Percentiles rank a stretch among this genome's conserved stretches.
phyloP scores from a whole-genome alignment of 1,140 invertebrate species.

The Antheraea mylitta region DNA sequence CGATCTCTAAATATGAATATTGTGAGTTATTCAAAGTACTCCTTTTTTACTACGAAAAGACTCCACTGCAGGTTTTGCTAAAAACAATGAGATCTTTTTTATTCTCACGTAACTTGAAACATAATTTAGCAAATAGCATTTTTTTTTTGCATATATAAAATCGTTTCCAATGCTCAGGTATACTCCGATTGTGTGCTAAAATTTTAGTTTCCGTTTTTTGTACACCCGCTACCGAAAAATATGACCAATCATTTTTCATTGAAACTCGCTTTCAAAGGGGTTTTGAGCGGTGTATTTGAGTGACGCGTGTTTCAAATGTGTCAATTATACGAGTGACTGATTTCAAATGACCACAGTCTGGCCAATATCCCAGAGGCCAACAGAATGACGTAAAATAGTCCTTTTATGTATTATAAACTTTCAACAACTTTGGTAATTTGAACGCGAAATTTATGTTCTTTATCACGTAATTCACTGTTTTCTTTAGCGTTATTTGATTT shows the following conservation, averaged over 20 bases:
- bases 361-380: slow-evolving; percentile 16
- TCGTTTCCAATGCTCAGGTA: neutral
- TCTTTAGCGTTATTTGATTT: neutral
- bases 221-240: slow-evolving; percentile 20
- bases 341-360: slow-evolving; percentile 43
- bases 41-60: too few relatives aligned
- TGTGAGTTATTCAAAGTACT: too few relatives aligned
- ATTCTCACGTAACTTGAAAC: neutral
- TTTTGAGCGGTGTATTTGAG: slow-evolving; percentile 44
- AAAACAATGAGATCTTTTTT: too few relatives aligned
- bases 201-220: slow-evolving; percentile 2
- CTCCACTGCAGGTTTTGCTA: too few relatives aligned
- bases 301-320: slow-evolving; percentile 52
- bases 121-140: neutral
- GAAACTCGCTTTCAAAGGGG: slow-evolving; percentile 33
- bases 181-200: neutral
- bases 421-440: neutral
- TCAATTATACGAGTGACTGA: slow-evolving; percentile 52
- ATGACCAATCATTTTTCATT: slow-evolving; percentile 55
- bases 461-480: neutral
- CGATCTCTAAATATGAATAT: too few relatives aligned
- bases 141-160: neutral
- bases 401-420: neutral
- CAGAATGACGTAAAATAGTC: neutral
- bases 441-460: neutral